Base-by-base conservation (phyloP, 2,797 vertebrate genomes). In the Eidolon dupreanum region DNA sequence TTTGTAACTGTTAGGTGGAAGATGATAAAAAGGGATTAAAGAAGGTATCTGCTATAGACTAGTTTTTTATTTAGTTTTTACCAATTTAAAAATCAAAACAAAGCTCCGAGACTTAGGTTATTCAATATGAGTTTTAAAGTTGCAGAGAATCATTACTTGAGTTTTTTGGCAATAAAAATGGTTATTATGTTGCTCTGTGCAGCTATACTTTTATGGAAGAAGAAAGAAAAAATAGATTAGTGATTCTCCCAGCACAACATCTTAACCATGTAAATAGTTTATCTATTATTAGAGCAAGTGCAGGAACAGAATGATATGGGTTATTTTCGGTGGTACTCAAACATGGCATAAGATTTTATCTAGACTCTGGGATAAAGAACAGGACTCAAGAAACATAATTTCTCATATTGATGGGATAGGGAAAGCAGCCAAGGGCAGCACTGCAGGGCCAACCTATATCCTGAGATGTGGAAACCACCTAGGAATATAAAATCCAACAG, bases 51-150 rank as follows among this genome's bases (percentile, higher is more conserved):
- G 17, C 74, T 51, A 77, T 78, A 59, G 53, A 61, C 31, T 92
- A 38, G 11, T 43, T 88, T 97, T 88, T 91, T 41, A 59, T 90
- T 92, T 96, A 41, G 22, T 53, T 77, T 96, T 96, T 82, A 90
- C 41, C 28, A 71, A 70, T 94, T 66, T 71, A 84, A 81, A 77
- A 70, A 95, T 65, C 46, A 51, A 74, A 93, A n/a, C 59, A 87
- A 78, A 88, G 43, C 61, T 87, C 84, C 38, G 38, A 96, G 90
- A 90, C 63, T 95, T 70, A 55, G 57, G 85, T 94, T 93, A 94
- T 83, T 94, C 51, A 73, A 24, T 95, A 74, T 71, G n/a, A 93
- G 24, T 95, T 95, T 97, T 93, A 70, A 91, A 97, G 77, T 92
- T 90, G 51, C 88, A 95, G 74, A 95, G 91, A 95, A 90, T 95